Evolutionary conservation across 2,797 vertebrate genomes (phyloP).

Genomic region (Rhabdophis nuchalis): DNA sequence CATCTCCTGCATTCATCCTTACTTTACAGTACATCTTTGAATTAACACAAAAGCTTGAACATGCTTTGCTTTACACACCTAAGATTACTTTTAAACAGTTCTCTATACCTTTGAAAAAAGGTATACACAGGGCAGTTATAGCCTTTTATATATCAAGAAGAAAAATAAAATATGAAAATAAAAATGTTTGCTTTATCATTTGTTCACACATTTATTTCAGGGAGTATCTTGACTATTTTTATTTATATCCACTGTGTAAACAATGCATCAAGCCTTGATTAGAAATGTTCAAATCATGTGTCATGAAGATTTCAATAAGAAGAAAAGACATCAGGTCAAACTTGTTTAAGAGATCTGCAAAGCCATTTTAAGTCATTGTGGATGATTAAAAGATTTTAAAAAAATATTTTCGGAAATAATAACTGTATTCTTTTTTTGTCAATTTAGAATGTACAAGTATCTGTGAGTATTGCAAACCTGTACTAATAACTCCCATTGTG

Average conservation of each 20-base stretch:
- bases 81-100: not conserved
- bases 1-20: not conserved
- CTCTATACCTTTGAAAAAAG: not conserved
- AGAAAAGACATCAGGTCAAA: not conserved
- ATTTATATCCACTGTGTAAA: not conserved
- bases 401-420: not conserved
- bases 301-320: not conserved
- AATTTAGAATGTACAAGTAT: no score
- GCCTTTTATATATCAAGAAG: no score
- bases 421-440: not conserved
- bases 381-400: not conserved
- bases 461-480: no score
- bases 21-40: not conserved
- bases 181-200: no score
- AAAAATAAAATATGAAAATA: no score
- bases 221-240: no score
- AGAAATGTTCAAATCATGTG: not conserved
- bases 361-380: no score
- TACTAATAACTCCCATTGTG: no score
- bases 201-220: no score
- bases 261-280: not conserved
- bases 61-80: not conserved
- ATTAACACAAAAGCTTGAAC: not conserved
- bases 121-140: no score
- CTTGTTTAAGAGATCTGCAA: not conserved